Percentiles rank a stretch among this genome's conserved stretches.
phyloP scores from a whole-genome alignment of 2,113 vertebrate genomes.

The Murina feae region DNA sequence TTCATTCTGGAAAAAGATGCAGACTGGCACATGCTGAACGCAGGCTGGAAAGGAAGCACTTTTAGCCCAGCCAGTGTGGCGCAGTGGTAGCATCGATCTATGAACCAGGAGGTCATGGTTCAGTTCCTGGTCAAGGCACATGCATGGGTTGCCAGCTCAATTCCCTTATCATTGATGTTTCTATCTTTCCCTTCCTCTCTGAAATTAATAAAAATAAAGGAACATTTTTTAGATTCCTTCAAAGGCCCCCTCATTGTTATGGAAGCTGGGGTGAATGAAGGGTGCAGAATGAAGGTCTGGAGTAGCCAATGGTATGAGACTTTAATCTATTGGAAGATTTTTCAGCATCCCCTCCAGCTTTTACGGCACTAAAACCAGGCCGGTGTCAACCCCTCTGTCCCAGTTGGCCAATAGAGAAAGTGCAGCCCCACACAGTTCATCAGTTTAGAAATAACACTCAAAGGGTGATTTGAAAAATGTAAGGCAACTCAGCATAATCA shows the following conservation, averaged over 20 bases:
- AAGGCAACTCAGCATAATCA: background rate
- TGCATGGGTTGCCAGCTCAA: too few species aligned
- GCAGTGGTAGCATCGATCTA: too few species aligned
- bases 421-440: background rate
- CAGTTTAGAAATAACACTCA: background rate
- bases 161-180: too few species aligned
- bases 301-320: background rate
- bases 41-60: background rate
- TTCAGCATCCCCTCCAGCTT: background rate
- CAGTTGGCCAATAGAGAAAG: background rate
- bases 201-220: too few species aligned
- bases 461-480: background rate
- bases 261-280: background rate
- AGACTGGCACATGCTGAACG: background rate
- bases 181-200: too few species aligned
- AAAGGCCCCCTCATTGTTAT: background rate
- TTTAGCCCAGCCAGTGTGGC: background rate
- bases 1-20: background rate
- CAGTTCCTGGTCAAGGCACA: too few species aligned
- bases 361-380: background rate
- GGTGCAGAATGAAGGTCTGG: background rate
- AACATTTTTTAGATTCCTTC: too few species aligned
- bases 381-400: background rate
- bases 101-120: too few species aligned
- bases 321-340: background rate